Base-by-base conservation (phyloP, 2,113 vertebrate genomes). In the Brachypodius melanocephalos region DNA sequence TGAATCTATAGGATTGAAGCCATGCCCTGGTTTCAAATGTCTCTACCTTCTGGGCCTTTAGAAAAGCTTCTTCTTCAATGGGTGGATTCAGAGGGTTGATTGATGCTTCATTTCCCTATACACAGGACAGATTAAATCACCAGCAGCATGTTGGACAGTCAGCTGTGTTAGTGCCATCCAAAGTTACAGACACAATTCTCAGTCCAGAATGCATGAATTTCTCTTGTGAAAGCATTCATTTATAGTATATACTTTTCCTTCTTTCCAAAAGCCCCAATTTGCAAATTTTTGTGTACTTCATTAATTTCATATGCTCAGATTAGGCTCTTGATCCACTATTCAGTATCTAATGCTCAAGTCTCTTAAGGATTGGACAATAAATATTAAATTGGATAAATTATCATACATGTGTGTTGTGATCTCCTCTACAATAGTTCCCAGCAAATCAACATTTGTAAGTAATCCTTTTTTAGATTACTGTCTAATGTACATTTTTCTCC, bases 321-420 rank as follows among this genome's bases (percentile, higher is more conserved):
- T 21, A 79, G 49, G 57, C 49, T 89, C 49, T 79, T 65, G 51
- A 54, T 83, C 77, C 21, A 59, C 34, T 55, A n/a, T 31, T 91
- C 34, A 51, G 6, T 48, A n/a, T 40, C 46, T 86, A 69, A 21
- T 15, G 21, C 42, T 94, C 55, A 54, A 5, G 22, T 80, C 71
- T 85, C 87, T 55, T 40, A 75, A 83, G 63, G n/a, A 80, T 10
- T 83, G 17, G 34, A 36, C 31, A 85, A 85, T 77, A 89, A 83
- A 90, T 91, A 85, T 80, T 95, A 80, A 88, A 93, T 48, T 66
- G 78, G 42, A 89, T 77, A 86, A 91, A 88, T 91, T 81, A 92
- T 14, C 58, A 85, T 67, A 67, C 28, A 38, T 48, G 43, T 11
- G 20, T 51, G 58, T 55, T 51, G 17, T 45, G 43, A 74, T 83